Base-by-base conservation (phyloP, 2,797 vertebrate species). In the Galago senegalensis region DNA sequence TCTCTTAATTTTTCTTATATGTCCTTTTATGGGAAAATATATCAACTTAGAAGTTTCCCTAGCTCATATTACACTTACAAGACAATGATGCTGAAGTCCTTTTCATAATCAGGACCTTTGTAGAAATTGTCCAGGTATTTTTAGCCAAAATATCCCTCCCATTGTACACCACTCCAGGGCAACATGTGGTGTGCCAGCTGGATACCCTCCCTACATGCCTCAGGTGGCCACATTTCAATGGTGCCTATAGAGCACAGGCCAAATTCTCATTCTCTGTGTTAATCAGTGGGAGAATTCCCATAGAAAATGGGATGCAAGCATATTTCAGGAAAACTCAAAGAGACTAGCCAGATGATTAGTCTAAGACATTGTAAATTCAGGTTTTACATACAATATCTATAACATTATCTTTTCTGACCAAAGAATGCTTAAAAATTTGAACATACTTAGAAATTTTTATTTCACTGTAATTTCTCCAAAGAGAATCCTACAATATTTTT, bases 221-320 rank as follows among this genome's bases (percentile, higher is more conserved):
- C 97, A 98, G 97, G 97, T 98, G 97, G 96, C 96, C 96, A 97
- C 97, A 96, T 97, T 98, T 98, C 97, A 98, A 98, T 97, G 96
- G 97, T 96, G 97, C 96, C 97, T 97, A 97, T 98, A 97, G 95
- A 97, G 92, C 87, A 97, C 96, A 97, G 97, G 97, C 97, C 97
- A 98, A 97, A 96, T 97, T 97, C 96, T 97, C 96, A 96, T 96
- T 98, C 93, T 97, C 95, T 96, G 89, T 97, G 96, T 97, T 98
- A 97, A 98, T 98, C 97, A 97, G 96, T 97, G 91, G 91, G 97
- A 97, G 97, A 97, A 97, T 98, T 97, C 97, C 97, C 97, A 97
- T 93, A 97, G 97, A 97, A 97, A 97, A 97, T 95, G 90, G 96
- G 87, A 97, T 97, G 90, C 89, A 86, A 97, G 75, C 93, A 98